Base-by-base conservation (phyloP, 1,140 invertebrate genomes). In the Brachionus sp. region DNA sequence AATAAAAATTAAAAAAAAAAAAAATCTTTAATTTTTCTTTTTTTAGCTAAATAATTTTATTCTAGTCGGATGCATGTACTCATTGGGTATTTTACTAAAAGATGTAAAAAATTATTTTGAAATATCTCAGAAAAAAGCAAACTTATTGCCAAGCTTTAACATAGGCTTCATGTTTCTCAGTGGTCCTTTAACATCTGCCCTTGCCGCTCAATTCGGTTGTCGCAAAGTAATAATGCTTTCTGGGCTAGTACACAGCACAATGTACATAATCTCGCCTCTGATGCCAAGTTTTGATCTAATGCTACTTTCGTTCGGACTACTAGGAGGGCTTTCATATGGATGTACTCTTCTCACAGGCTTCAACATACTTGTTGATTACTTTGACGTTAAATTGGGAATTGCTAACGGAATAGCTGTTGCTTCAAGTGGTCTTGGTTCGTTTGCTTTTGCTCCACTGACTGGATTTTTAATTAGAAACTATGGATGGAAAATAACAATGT, bases 101-200 rank as follows among this genome's bases (percentile, higher is more conserved):
- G 23, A 62, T 10, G 9, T 82, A 1, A 82, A 64, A 33, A 10
- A 16, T 29, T 6, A 66, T 37, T 82, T 66, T 39, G 16, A 42
- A 16, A 44, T 82, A n/a, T 13, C 53, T 25, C 50, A 66, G 37
- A 39, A 66, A 23, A 29, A 82, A 19, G 57, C 78, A 9, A 78
- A 78, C 37, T 50, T 78, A 19, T 33, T 78, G 29, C 46, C 29
- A 57, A 78, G 75, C 5, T 37, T 78, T 12, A 78, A 78, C 42
- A 50, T 37, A 35, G 75, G 78, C 23, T 82, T 66, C 42, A 33
- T 64, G n/a, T 66, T 62, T 42, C 35, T 70, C 1, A 70, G 88
- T 92, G 97, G 97, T 84, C 97, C 97, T 0, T 93, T 98, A 86
- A 95, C 96, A 0, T 96, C 95, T 84, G 93, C 93, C 1, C 88